Conservation (phyloP, 2,888 invertebrate genomes). For the Meta bourneti region DNA sequence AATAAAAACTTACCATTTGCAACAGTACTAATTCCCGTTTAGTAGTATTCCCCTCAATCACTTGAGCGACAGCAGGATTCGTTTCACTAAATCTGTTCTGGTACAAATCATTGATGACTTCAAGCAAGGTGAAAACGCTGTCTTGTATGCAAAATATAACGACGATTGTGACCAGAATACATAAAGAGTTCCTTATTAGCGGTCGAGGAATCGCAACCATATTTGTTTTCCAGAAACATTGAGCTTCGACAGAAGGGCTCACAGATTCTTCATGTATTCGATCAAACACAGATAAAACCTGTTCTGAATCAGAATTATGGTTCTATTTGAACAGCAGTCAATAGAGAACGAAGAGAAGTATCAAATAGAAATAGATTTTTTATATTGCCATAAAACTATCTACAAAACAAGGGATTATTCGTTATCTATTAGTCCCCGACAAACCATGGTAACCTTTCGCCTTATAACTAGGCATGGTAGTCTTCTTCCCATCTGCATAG, state of each 20-base stretch:
- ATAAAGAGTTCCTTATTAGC: conserved; percentile 4
- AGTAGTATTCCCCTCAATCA: background rate
- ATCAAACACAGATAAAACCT: background rate
- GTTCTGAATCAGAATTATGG: background rate
- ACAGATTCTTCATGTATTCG: background rate
- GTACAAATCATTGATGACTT: background rate
- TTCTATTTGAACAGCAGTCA: background rate
- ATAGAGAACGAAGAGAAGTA: background rate
- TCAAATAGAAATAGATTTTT: background rate
- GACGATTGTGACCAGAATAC: background rate
- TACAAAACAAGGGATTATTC: background rate
- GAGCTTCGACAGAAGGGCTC: background rate
- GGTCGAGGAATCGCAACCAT: conserved; percentile 30
- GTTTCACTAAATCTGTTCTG: background rate
- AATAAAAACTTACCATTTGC: conserved; percentile 8
- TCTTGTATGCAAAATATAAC: conserved; percentile 31
- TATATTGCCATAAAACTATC: background rate
- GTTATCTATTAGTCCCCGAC: no score
- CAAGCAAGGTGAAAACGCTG: background rate
- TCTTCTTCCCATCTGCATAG: no score
- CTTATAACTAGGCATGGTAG: no score
- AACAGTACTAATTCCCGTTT: conserved; percentile 13
- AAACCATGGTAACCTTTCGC: no score
- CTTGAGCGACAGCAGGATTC: background rate
- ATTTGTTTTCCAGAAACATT: background rate